Conservation (phyloP, 1,140 invertebrate genomes). For the Calliopsis andreniformis region DNA sequence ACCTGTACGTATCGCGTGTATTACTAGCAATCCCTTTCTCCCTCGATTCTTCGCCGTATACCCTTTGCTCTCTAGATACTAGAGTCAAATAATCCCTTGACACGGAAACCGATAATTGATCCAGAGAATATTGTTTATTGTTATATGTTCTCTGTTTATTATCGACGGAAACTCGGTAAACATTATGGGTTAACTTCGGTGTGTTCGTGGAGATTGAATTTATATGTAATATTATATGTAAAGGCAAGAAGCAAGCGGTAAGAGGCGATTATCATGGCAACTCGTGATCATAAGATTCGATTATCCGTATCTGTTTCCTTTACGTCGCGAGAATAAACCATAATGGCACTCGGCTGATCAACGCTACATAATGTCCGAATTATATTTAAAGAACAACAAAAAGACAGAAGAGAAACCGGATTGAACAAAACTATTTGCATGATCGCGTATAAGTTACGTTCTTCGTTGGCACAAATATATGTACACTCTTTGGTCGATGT, state of each 20-base stretch:
- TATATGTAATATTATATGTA: constrained; percentile 6
- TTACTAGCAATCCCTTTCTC: neutral
- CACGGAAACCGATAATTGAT: neutral
- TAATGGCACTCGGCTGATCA: neutral
- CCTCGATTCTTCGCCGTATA: neutral
- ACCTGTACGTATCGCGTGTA: neutral
- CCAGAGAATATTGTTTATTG: neutral
- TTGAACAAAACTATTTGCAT: neutral
- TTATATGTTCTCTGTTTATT: neutral
- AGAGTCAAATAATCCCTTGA: neutral
- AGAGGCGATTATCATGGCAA: neutral
- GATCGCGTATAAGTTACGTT: neutral
- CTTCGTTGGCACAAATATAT: constrained; percentile 23
- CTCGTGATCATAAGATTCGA: neutral
- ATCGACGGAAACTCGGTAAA: neutral
- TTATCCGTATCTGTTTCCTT: neutral
- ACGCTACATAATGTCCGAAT: neutral
- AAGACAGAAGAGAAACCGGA: too few species aligned
- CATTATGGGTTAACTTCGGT: constrained; percentile 3
- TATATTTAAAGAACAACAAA: too few species aligned
- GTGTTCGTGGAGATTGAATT: constrained; percentile 11
- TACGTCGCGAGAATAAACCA: neutral
- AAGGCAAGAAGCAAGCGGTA: constrained; percentile 36
- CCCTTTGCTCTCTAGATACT: neutral
- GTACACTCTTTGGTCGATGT: neutral